A percentile compares a stretch with the other conserved stretches of the same genome.
Conservation (phyloP, 2,113 vertebrate genomes). For the Pterocles gutturalis region DNA sequence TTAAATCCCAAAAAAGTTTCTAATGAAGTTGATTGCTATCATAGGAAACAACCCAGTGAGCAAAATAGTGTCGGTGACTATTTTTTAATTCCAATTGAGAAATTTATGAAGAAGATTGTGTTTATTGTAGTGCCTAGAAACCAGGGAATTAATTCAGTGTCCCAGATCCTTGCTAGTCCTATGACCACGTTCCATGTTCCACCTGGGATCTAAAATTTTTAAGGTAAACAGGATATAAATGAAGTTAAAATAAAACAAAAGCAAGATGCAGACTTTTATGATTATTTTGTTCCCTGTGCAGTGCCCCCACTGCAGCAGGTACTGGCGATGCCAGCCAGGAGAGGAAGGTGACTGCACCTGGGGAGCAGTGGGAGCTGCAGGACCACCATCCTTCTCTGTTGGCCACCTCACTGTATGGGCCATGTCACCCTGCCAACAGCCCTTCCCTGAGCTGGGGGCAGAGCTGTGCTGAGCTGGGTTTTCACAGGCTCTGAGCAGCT, state of each 20-base stretch:
- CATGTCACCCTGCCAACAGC: accelerated
- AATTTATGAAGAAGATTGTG: not conserved
- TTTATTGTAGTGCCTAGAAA: not conserved
- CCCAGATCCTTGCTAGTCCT: not conserved
- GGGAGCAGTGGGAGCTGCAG: not conserved
- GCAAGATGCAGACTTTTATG: not conserved
- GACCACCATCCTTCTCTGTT: not conserved
- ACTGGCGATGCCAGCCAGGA: accelerated
- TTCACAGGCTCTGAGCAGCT: not conserved
- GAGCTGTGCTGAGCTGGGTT: not conserved
- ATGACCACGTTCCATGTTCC: not conserved
- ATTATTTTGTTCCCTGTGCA: not conserved
- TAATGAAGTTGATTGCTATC: not conserved
- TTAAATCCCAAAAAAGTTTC: not conserved
- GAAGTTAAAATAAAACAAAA: not conserved
- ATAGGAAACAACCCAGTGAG: not conserved
- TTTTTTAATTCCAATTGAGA: not conserved
- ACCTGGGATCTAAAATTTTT: not conserved
- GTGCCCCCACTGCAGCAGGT: accelerated
- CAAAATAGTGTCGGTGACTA: not conserved
- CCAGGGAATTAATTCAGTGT: not conserved
- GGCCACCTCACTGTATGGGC: not conserved
- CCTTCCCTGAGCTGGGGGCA: not conserved
- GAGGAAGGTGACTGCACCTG: not conserved
- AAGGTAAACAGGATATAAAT: not conserved